Evolutionary conservation across 2,888 invertebrate genomes (phyloP).

Genomic region (Drosophila conformis): DNA sequence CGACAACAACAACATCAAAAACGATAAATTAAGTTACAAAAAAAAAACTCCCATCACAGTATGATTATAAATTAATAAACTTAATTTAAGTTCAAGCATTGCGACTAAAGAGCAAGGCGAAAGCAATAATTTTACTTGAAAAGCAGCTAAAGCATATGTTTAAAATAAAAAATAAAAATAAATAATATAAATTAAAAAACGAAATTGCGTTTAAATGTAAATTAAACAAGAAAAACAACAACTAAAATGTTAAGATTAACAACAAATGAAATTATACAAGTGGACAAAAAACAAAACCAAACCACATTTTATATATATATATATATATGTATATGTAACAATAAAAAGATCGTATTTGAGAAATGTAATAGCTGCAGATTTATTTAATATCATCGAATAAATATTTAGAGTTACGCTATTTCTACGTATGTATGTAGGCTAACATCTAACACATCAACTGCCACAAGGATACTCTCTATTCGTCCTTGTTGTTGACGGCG

Average conservation of each 20-base stretch:
- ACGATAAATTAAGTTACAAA: not conserved
- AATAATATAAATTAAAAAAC: slow-evolving; percentile 12
- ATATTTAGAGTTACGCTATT: slow-evolving; percentile 61
- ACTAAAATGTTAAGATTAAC: slow-evolving; percentile 53
- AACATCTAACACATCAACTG: slow-evolving; percentile 19
- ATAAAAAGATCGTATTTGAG: slow-evolving; percentile 52
- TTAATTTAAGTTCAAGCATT: slow-evolving; percentile 57
- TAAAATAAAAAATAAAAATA: slow-evolving; percentile 27
- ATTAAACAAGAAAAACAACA: slow-evolving; percentile 43
- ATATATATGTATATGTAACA: slow-evolving; percentile 67
- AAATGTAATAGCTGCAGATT: slow-evolving; percentile 62
- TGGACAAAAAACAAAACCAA: slow-evolving; percentile 47
- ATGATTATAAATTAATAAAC: slow-evolving; percentile 43
- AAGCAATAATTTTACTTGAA: slow-evolving; percentile 74
- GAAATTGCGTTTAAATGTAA: slow-evolving; percentile 47
- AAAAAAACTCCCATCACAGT: slow-evolving; percentile 39
- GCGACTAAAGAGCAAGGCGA: slow-evolving; percentile 64
- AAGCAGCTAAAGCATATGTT: slow-evolving; percentile 38
- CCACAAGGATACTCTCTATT: slow-evolving; percentile 39
- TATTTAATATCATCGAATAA: slow-evolving; percentile 63
- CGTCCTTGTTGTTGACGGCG: slow-evolving; percentile 79
- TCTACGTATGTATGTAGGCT: slow-evolving; percentile 40
- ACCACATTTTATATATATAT: slow-evolving; percentile 70
- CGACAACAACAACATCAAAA: slow-evolving; percentile 26
- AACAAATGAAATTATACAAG: slow-evolving; percentile 57